Conservation (phyloP, 35 echinoderm and acorn worm genomes). For the Apostichopus californicus region DNA sequence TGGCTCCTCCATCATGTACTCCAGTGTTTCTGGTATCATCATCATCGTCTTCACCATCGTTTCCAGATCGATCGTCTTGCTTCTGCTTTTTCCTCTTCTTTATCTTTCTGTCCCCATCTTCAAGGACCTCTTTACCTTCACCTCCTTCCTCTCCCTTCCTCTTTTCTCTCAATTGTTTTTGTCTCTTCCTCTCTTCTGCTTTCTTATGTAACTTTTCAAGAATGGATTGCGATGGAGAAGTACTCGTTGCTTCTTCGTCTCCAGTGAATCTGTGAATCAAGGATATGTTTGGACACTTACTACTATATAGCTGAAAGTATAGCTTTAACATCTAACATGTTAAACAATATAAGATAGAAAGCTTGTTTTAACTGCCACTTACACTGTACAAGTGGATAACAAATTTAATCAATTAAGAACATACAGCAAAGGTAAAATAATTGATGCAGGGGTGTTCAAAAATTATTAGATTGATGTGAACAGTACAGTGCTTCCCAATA, state of each 20-base stretch:
- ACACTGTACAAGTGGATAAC: too few relatives aligned
- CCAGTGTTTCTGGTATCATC: background rate
- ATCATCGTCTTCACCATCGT: background rate
- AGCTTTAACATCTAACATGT: too few relatives aligned
- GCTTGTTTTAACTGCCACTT: too few relatives aligned
- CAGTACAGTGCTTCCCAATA: too few relatives aligned
- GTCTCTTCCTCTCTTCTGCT: slow-evolving; percentile 28
- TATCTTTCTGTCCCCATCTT: background rate
- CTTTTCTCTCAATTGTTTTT: background rate
- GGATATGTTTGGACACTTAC: too few relatives aligned
- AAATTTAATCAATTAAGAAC: too few relatives aligned
- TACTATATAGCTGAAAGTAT: too few relatives aligned
- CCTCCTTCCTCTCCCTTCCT: background rate
- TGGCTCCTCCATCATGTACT: too few relatives aligned
- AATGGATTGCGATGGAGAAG: background rate
- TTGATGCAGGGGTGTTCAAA: too few relatives aligned
- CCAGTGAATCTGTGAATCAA: slow-evolving; percentile 13
- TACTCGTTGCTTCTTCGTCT: background rate
- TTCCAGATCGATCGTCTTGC: background rate
- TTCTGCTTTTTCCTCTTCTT: slow-evolving; percentile 31
- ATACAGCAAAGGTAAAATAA: too few relatives aligned
- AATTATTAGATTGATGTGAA: too few relatives aligned
- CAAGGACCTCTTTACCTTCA: background rate
- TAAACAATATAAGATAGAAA: too few relatives aligned
- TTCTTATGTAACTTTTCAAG: slow-evolving; percentile 41